A percentile compares a stretch with the other conserved stretches of the same genome.
Conservation (phyloP, 2,888 invertebrate species). For the Endotricha flammealis region DNA sequence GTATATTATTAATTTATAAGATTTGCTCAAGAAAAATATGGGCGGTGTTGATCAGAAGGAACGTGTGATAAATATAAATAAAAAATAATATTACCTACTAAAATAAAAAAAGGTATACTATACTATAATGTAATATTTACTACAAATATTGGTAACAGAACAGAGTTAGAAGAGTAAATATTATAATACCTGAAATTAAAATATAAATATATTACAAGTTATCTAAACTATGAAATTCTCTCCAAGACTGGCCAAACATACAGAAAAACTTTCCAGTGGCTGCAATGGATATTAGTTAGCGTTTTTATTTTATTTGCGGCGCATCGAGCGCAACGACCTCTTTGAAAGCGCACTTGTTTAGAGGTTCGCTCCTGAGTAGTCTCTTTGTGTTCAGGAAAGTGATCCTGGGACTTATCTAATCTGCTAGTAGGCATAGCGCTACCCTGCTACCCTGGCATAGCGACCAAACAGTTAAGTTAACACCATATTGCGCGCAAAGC, state of each 20-base stretch:
- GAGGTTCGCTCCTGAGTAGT: not conserved
- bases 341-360: not conserved
- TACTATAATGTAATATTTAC: too few relatives aligned
- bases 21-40: too few relatives aligned
- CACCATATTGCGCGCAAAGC: not conserved
- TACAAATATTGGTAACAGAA: too few relatives aligned
- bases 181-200: too few relatives aligned
- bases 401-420: conserved; percentile 5
- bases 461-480: not conserved
- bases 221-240: too few relatives aligned
- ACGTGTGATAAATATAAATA: too few relatives aligned
- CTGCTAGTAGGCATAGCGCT: not conserved
- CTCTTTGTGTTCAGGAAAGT: conserved; percentile 8
- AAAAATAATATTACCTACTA: too few relatives aligned
- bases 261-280: not conserved
- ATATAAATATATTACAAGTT: too few relatives aligned
- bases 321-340: not conserved
- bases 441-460: not conserved
- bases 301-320: not conserved
- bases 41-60: too few relatives aligned
- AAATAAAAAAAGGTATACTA: too few relatives aligned
- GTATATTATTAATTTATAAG: too few relatives aligned
- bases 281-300: not conserved
- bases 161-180: too few relatives aligned
- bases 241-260: not conserved